phyloP scores from a whole-genome alignment of 2,888 invertebrate species.

The Nyleta sp. region DNA sequence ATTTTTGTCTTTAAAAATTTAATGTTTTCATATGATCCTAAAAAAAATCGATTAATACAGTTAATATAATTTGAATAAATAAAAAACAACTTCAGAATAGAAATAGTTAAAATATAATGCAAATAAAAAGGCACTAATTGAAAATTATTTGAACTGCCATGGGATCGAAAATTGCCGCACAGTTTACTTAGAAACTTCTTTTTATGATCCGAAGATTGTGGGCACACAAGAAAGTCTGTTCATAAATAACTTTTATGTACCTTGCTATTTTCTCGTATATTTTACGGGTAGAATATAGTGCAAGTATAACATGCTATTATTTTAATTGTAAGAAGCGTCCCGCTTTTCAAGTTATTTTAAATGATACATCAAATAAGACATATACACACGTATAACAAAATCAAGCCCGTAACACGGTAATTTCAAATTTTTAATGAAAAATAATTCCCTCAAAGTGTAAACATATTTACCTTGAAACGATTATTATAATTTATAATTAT shows the following conservation, averaged over 20 bases:
- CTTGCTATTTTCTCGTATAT: conserved; percentile 43
- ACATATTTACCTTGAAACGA: conserved; percentile 44
- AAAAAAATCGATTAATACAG: too few relatives aligned
- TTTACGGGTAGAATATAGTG: conserved; percentile 36
- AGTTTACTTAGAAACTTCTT: conserved; percentile 53
- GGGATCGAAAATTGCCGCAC: conserved; percentile 30
- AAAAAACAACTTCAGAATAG: neutral
- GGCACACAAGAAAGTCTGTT: conserved; percentile 46
- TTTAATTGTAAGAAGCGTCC: conserved; percentile 49
- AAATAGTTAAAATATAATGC: neutral
- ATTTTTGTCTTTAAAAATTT: too few relatives aligned
- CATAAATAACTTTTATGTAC: conserved; percentile 52
- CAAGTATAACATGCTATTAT: conserved; percentile 49
- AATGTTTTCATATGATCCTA: too few relatives aligned
- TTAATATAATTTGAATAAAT: neutral
- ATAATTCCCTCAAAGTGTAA: conserved; percentile 34
- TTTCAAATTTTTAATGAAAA: conserved; percentile 33
- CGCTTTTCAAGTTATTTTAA: conserved; percentile 41
- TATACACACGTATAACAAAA: conserved; percentile 23
- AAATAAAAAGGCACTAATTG: conserved; percentile 33
- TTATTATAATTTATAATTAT: conserved; percentile 48
- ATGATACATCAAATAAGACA: conserved; percentile 45
- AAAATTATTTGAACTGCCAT: conserved; percentile 17
- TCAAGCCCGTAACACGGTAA: conserved; percentile 14
- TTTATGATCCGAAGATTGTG: conserved; percentile 56